Evolutionary conservation across 2,888 invertebrate species (phyloP).

Genomic region (Dynastes maya): DNA sequence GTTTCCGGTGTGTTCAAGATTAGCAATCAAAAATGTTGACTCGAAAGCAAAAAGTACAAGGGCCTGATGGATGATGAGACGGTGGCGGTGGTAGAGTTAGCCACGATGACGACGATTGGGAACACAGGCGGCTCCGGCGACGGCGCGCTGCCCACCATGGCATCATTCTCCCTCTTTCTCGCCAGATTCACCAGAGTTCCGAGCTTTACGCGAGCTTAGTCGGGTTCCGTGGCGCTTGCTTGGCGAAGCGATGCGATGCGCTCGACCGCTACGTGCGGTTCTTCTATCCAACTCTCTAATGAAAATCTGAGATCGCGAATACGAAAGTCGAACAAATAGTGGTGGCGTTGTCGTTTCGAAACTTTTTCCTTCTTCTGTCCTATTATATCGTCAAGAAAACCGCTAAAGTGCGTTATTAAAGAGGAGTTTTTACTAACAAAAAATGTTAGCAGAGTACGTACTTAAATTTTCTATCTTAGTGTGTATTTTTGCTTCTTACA

Average conservation of each 20-base stretch:
- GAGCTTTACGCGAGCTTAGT: constrained; percentile 61
- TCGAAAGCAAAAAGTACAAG: constrained; percentile 64
- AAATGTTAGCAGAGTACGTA: constrained; percentile 37
- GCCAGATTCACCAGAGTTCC: constrained; percentile 57
- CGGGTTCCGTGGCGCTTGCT: constrained; percentile 56
- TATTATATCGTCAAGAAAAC: neutral
- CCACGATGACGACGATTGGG: constrained; percentile 57
- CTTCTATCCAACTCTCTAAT: constrained; percentile 25
- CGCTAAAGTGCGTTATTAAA: constrained; percentile 19
- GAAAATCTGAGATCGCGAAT: constrained; percentile 34
- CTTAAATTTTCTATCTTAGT: constrained; percentile 5
- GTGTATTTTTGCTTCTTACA: neutral
- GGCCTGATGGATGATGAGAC: constrained; percentile 63
- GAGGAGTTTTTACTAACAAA: constrained; percentile 19
- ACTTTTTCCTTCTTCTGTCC: constrained; percentile 16
- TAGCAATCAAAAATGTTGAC: constrained; percentile 67
- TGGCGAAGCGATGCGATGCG: constrained; percentile 45
- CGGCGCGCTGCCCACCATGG: constrained; percentile 60
- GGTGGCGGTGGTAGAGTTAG: constrained; percentile 60
- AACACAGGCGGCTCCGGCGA: constrained; percentile 64
- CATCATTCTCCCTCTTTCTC: constrained; percentile 48
- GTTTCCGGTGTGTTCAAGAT: constrained; percentile 59
- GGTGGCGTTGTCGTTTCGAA: constrained; percentile 11
- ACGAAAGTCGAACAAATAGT: constrained; percentile 31
- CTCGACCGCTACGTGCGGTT: constrained; percentile 33